Percentiles rank a stretch among this genome's conserved stretches.
Conservation (phyloP, 2,113 vertebrate species). For the Hyla sarda region DNA sequence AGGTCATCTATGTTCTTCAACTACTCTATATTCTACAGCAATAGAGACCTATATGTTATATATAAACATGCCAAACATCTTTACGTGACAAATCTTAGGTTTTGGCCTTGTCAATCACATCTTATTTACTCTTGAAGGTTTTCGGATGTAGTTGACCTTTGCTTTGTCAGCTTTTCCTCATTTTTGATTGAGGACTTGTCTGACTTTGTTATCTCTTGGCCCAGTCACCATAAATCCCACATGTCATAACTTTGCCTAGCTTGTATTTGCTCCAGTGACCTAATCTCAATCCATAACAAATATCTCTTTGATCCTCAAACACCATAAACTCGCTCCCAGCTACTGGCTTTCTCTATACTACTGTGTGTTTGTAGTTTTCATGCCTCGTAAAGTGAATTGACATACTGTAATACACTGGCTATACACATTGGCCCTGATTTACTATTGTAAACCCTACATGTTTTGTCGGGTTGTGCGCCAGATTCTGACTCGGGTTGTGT, state of each 20-base stretch:
- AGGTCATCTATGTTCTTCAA: too few species aligned
- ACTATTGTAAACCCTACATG: too few species aligned
- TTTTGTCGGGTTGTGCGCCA: too few species aligned
- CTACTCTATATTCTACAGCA: too few species aligned
- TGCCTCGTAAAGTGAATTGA: not conserved
- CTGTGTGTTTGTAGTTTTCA: not conserved
- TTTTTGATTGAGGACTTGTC: slow-evolving; percentile 11
- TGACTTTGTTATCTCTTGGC: slow-evolving; percentile 2
- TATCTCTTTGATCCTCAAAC: not conserved
- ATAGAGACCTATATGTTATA: too few species aligned
- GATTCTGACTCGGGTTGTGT: too few species aligned
- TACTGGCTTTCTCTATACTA: not conserved
- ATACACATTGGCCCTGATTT: too few species aligned
- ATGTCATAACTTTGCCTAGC: not conserved
- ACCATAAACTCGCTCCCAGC: not conserved
- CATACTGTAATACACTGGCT: too few species aligned
- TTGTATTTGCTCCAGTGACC: not conserved
- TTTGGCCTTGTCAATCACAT: not conserved
- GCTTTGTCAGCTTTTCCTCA: not conserved
- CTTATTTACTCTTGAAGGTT: not conserved
- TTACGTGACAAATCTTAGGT: too few species aligned
- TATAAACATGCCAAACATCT: too few species aligned
- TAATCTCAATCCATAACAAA: not conserved
- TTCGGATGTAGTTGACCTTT: not conserved
- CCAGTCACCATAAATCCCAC: not conserved